A percentile compares a stretch with the other conserved stretches of the same genome.
Conservation (phyloP, 35 echinoderm and acorn worm species). For the Stichopus chloronotus region DNA sequence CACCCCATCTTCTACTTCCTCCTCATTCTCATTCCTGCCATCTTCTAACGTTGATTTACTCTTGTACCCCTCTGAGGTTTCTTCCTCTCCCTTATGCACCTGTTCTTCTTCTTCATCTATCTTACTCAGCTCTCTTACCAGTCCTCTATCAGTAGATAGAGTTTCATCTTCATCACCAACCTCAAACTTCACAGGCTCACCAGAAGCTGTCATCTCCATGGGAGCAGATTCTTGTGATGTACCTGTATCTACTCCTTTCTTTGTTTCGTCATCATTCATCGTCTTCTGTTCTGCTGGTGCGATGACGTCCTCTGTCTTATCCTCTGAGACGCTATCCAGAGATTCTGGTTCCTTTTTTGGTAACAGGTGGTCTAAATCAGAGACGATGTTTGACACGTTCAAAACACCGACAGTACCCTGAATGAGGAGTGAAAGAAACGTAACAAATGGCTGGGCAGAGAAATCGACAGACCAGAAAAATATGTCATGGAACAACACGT, state of each 20-base stretch:
- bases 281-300: not conserved
- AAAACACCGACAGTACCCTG: conserved; percentile 32
- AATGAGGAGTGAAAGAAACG: not conserved
- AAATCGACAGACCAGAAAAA: no score
- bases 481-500: no score
- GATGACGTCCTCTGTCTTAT: not conserved
- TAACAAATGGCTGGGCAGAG: no score
- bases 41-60: not conserved
- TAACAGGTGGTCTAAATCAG: conserved; percentile 5
- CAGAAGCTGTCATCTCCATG: not conserved
- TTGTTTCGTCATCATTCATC: not conserved
- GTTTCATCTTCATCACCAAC: conserved; percentile 6
- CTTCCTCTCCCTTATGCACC: not conserved
- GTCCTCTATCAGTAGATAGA: not conserved
- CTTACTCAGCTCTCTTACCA: conserved; percentile 29
- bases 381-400: not conserved
- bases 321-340: not conserved
- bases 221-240: not conserved
- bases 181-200: not conserved
- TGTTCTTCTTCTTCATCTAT: conserved; percentile 35
- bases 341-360: not conserved
- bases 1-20: not conserved
- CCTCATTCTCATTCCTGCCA: not conserved
- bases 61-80: not conserved
- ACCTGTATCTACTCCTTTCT: not conserved